Conservation (phyloP, 2,113 vertebrate species). For the Myrmecophaga tridactyla region DNA sequence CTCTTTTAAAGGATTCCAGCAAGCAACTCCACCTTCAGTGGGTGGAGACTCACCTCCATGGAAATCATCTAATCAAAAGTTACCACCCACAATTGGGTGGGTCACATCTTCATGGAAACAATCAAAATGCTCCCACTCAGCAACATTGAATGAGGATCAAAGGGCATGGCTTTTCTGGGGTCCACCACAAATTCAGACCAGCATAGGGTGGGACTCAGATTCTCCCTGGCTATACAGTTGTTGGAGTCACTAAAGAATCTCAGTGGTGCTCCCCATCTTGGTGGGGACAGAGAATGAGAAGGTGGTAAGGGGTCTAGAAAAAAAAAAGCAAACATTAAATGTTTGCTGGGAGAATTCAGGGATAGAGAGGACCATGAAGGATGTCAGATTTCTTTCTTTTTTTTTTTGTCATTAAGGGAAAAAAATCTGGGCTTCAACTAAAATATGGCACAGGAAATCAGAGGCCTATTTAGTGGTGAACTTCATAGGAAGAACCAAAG, state of each 20-base stretch:
- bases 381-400: neutral
- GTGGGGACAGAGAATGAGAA: neutral
- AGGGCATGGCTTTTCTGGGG: too few species aligned
- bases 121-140: too few species aligned
- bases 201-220: neutral
- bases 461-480: neutral
- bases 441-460: neutral
- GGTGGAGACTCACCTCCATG: too few species aligned
- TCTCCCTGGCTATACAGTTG: neutral
- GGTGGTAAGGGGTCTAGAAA: too few species aligned
- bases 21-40: too few species aligned
- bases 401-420: neutral
- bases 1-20: too few species aligned
- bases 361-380: neutral
- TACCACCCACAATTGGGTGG: too few species aligned
- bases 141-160: too few species aligned
- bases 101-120: too few species aligned
- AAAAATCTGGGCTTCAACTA: neutral
- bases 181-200: too few species aligned
- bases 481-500: neutral
- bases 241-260: neutral
- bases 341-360: neutral
- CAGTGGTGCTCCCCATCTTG: neutral
- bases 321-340: neutral
- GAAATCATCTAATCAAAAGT: too few species aligned